These are phyloP conservation scores for Fratercula arctica DNA, from an alignment of 2,797 vertebrate species.

Conservation along the genomic window DNA sequence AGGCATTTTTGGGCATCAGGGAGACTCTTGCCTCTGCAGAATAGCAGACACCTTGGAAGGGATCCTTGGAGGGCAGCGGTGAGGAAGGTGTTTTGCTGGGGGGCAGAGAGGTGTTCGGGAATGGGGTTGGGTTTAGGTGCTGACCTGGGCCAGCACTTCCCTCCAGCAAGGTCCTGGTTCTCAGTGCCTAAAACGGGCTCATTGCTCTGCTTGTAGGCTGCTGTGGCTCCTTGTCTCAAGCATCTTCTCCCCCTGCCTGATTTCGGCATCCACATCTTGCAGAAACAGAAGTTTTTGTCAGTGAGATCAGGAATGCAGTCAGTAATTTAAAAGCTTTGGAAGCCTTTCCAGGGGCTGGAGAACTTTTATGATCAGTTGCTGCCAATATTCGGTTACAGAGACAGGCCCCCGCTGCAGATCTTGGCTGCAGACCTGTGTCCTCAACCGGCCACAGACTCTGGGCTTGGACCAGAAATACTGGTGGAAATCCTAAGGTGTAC, in stretches of 20 bases:
- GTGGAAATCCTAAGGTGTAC: neutral
- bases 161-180: neutral
- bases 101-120: neutral
- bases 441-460: fast-evolving
- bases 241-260: neutral
- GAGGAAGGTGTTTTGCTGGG: neutral
- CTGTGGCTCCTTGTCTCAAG: neutral
- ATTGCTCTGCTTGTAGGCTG: neutral
- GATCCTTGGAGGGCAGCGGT: neutral
- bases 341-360: neutral
- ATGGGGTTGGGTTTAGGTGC: neutral
- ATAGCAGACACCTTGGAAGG: fast-evolving
- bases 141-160: neutral
- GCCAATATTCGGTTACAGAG: neutral
- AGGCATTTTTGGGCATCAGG: neutral
- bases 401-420: neutral
- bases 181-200: neutral
- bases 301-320: neutral
- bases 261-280: neutral
- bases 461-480: neutral
- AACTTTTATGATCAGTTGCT: neutral
- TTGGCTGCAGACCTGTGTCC: neutral
- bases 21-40: no score
- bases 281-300: neutral
- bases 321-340: neutral